Base-by-base conservation (phyloP, 2,113 vertebrate species). In the Petrocephalus microphthalmus region DNA sequence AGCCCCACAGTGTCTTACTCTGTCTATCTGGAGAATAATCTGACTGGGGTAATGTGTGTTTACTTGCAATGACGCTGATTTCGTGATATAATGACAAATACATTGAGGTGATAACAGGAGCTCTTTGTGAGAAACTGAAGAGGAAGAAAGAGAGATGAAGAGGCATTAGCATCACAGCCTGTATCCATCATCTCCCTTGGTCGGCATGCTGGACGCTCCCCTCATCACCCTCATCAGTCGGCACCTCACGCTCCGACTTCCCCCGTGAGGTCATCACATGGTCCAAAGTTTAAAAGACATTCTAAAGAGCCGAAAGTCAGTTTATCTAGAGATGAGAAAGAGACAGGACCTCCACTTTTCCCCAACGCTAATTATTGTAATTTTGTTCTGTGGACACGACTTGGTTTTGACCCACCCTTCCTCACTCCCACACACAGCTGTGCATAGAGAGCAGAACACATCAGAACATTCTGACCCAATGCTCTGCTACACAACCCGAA, bases 51-150 rank as follows among this genome's bases (percentile, higher is more conserved):
- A 42, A 7, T 74, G 71, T 74, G 71, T 74, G 33, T 74, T 74
- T 74, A 19, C 37, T 74, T 74, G 33, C 5, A 42, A 74, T 74
- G 71, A 85, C 60, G 20, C 86, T 89, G 51, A 42, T 89, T 86
- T 60, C 81, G 89, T 74, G 71, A 74, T 91, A 90, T 88, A 90
- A 90, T 88, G 88, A 3, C 57, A 74, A 89, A 86, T n/a, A 90
- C 88, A 49, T 67, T n/a, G 71, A 87, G 45, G 47, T 13, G 29
- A 87, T 78, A 64, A 84, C 25, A n/a, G 37, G 2, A 19, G 37
- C 86, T 64, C 53, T 81, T 56, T 1, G 8, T 2, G 29, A 71
- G 87, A 88, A 71, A 89, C 78, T 88, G 86, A 89, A 67, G 57
- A 15, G 37, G 22, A 60, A 52, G 37, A 88, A 71, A 67, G 64